phyloP scores from a whole-genome alignment of 2,797 vertebrate species.

The Pseudochirops corinnae region DNA sequence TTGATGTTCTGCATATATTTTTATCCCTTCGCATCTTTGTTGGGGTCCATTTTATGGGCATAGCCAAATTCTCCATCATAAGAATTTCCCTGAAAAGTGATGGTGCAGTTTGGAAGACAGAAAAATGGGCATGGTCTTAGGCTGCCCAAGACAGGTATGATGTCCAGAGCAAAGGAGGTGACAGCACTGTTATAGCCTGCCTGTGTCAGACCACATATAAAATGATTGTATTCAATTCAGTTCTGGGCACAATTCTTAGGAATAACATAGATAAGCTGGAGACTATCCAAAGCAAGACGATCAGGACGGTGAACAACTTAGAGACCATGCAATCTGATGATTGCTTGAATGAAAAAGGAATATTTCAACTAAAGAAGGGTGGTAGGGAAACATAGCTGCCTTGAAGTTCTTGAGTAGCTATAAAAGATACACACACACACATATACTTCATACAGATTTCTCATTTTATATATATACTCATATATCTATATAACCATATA shows the following conservation, averaged over 20 bases:
- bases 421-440: too few species aligned
- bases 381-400: too few species aligned
- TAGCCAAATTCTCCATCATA: too few species aligned
- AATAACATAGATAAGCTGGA: not conserved
- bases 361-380: too few species aligned
- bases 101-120: not conserved
- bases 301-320: not conserved
- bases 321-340: not conserved
- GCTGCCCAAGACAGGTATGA: not conserved
- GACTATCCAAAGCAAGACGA: not conserved
- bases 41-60: too few species aligned
- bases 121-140: not conserved
- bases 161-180: not conserved
- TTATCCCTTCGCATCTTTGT: too few species aligned
- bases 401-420: too few species aligned
- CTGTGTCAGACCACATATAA: not conserved
- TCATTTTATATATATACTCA: too few species aligned
- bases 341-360: too few species aligned
- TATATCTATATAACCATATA: too few species aligned
- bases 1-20: too few species aligned
- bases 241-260: not conserved
- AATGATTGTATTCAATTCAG: not conserved
- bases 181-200: not conserved
- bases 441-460: too few species aligned
- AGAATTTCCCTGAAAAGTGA: not conserved